These are phyloP conservation scores for Mystacides longicornis DNA, from an alignment of 2,888 invertebrate genomes.

Conservation along the genomic window DNA sequence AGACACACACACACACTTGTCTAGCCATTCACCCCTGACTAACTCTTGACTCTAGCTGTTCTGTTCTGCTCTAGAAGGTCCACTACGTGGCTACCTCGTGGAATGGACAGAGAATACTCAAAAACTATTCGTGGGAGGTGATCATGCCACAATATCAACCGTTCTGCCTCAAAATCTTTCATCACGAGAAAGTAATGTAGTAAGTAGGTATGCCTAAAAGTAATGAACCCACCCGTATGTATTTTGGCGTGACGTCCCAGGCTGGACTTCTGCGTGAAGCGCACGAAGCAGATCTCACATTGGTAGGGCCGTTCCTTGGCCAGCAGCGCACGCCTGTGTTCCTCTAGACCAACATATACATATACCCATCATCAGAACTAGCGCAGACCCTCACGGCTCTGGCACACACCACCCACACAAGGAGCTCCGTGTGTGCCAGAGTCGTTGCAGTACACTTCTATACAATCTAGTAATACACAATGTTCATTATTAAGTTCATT, in stretches of 20 bases:
- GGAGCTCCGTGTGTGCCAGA: neutral
- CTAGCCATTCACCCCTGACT: neutral
- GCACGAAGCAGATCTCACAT: conserved; percentile 64
- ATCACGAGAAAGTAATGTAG: conserved; percentile 37
- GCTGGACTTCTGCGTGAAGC: conserved; percentile 69
- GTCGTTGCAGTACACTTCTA: neutral
- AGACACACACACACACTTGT: neutral
- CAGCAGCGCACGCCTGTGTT: conserved; percentile 55
- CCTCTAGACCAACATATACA: conserved; percentile 39
- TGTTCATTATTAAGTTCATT: too few species aligned
- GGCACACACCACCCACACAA: neutral
- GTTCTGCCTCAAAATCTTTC: conserved; percentile 41
- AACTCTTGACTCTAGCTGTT: neutral
- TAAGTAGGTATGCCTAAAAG: conserved; percentile 19
- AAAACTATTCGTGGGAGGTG: conserved; percentile 24
- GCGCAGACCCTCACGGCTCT: conserved; percentile 2
- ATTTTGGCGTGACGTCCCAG: conserved; percentile 66
- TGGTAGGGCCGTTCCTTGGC: conserved; percentile 60
- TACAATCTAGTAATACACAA: too few species aligned
- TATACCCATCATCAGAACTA: conserved; percentile 15
- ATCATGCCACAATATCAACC: conserved; percentile 31
- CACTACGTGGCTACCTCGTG: neutral
- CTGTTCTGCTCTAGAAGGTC: neutral
- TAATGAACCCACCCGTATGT: conserved; percentile 53
- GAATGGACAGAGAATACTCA: conserved; percentile 20